phyloP scores from a whole-genome alignment of 2,888 invertebrate species.

The Itoplectis maculator region DNA sequence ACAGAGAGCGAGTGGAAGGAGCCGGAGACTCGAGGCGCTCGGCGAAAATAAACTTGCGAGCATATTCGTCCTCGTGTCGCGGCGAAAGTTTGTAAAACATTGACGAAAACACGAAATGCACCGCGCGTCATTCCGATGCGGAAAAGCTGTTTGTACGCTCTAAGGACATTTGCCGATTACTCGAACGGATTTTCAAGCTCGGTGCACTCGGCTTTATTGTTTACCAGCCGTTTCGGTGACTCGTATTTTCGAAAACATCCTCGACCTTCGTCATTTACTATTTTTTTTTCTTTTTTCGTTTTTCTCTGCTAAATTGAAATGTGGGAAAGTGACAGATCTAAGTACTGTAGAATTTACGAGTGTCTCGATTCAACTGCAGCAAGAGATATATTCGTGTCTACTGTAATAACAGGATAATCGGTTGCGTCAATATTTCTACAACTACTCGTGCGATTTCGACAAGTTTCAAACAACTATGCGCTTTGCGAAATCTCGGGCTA shows the following conservation, averaged over 20 bases:
- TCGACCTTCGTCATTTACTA: not conserved
- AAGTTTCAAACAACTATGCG: not conserved
- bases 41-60: constrained; percentile 31
- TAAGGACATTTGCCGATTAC: not conserved
- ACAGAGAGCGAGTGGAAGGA: constrained; percentile 33
- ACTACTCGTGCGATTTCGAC: constrained; percentile 9
- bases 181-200: not conserved
- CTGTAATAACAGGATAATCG: not conserved
- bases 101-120: constrained; percentile 21
- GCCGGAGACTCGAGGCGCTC: not conserved
- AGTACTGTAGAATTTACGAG: constrained; percentile 26
- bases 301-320: not conserved
- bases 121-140: not conserved
- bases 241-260: constrained; percentile 40
- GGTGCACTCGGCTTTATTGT: not conserved
- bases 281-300: not conserved
- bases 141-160: not conserved
- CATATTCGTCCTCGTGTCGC: constrained; percentile 4
- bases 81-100: constrained; percentile 30
- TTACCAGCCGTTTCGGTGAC: not conserved
- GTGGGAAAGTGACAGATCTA: constrained; percentile 21
- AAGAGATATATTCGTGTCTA: constrained; percentile 25
- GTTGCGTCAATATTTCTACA: not conserved
- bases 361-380: constrained; percentile 41
- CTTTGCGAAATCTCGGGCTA: not conserved